Base-by-base conservation (phyloP, 2,113 vertebrate species). In the Gulo gulo region DNA sequence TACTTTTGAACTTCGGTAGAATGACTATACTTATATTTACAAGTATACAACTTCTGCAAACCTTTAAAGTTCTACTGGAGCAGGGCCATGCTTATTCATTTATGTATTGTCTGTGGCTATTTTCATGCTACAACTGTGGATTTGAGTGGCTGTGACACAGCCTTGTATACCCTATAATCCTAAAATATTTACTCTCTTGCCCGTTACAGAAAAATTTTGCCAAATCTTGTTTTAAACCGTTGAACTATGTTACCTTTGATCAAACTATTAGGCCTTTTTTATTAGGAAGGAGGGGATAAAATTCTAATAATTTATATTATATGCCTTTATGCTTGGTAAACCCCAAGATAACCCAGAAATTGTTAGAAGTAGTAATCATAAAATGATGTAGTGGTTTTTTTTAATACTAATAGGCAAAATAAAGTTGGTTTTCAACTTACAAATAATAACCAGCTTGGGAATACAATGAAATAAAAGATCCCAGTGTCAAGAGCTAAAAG, bases 391-490 rank as follows among this genome's bases (percentile, higher is more conserved):
- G 63, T 15, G 34, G 1, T 65, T 96, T 97, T 91, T 50, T 20
- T 97, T 97, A 65, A 61, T 91, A 73, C 26, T 76, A 88, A 71
- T 92, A 21, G 95, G 14, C 16, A 76, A 96, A 86, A 36, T 93
- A 91, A n/a, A 82, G 1, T 76, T 92, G 45, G 20, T 80, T 88
- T 96, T n/a, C 31, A 91, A 50, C 78, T 92, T 71, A 36, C 0
- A 82, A 71, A 61, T 87, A 93, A 55, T 47, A 36, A 95, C 52
- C 42, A 79, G 14, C 63, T 93, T 83, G 63, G 90, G 42, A 88
- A 47, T 81, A 86, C 5, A 90, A 14, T 87, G 39, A 71, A 20
- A 57, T 73, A 61, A 85, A 89, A 78, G 7, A 89, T 69, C 13
- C 26, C 21, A 63, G 52, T 74, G 18, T 96, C 23, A 52, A 52